Conservation (phyloP, 2,113 vertebrate genomes). For the Brachypodius melanocephalos region DNA sequence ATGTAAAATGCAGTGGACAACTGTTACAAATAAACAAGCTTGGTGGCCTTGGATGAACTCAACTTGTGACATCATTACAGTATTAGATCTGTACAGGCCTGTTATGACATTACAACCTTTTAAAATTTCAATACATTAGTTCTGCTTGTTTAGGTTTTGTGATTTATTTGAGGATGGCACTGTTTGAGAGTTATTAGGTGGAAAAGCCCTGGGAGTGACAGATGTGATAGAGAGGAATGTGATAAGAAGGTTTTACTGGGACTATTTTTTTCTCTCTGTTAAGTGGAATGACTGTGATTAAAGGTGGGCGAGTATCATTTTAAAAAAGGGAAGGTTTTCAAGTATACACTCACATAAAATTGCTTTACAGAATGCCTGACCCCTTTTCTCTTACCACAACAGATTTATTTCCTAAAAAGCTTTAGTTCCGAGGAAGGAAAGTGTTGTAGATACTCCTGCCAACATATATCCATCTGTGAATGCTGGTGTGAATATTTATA, state of each 20-base stretch:
- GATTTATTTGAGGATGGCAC: background rate
- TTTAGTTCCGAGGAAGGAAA: background rate
- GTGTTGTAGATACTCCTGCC: slow-evolving; percentile 20
- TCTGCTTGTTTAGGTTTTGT: background rate
- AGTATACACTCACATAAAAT: background rate
- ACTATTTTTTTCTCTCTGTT: background rate
- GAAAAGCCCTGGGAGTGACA: background rate
- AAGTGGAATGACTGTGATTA: background rate
- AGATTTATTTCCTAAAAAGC: slow-evolving; percentile 28
- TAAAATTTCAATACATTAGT: background rate
- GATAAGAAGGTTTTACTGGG: background rate
- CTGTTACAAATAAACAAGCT: background rate
- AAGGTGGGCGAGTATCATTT: background rate
- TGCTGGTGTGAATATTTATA: slow-evolving; percentile 36
- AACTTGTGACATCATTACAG: background rate
- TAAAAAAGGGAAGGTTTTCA: background rate
- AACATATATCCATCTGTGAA: slow-evolving; percentile 32
- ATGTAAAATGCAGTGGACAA: background rate
- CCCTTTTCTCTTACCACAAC: background rate
- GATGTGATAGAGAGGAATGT: background rate
- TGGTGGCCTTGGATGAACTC: background rate
- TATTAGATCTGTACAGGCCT: background rate
- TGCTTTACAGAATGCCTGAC: background rate
- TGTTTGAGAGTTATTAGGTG: background rate
- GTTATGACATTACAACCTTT: background rate